These are phyloP conservation scores for Halotydeus destructor DNA, from an alignment of 1,140 invertebrate genomes.

Conservation along the genomic window DNA sequence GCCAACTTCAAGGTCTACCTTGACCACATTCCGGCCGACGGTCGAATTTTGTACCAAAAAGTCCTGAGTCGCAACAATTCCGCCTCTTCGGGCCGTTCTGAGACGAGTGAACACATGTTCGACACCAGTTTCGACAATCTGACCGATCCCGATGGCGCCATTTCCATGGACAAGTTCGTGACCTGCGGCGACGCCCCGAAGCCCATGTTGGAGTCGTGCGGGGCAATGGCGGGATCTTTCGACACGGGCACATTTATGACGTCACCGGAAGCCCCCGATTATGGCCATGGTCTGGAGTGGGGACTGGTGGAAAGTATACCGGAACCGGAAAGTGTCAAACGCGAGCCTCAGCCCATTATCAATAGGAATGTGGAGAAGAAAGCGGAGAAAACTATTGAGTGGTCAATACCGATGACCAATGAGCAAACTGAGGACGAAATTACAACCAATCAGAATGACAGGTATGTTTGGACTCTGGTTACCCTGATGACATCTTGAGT, in stretches of 20 bases:
- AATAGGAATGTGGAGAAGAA: no score
- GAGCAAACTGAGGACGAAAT: no score
- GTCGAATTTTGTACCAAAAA: conserved; percentile 1
- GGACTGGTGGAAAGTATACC: background rate
- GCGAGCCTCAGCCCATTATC: no score
- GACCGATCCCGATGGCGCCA: background rate
- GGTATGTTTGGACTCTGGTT: no score
- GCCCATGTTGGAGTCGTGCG: background rate
- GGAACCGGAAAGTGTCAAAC: background rate
- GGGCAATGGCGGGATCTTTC: no score
- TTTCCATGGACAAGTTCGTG: background rate
- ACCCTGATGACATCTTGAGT: no score
- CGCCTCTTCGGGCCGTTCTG: no score
- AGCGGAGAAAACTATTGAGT: no score
- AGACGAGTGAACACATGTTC: background rate
- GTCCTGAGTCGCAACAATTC: conserved; percentile 2
- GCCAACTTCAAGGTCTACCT: conserved; percentile 10
- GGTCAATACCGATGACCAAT: no score
- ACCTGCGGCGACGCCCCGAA: background rate
- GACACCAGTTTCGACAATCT: conserved; percentile 1
- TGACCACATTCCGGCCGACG: background rate
- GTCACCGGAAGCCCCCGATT: no score
- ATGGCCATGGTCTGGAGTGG: background rate
- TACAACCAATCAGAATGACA: no score
- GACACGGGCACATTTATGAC: no score